These are phyloP conservation scores for Loripinus fragilis DNA, from an alignment of 2,888 invertebrate species.

Conservation along the genomic window DNA sequence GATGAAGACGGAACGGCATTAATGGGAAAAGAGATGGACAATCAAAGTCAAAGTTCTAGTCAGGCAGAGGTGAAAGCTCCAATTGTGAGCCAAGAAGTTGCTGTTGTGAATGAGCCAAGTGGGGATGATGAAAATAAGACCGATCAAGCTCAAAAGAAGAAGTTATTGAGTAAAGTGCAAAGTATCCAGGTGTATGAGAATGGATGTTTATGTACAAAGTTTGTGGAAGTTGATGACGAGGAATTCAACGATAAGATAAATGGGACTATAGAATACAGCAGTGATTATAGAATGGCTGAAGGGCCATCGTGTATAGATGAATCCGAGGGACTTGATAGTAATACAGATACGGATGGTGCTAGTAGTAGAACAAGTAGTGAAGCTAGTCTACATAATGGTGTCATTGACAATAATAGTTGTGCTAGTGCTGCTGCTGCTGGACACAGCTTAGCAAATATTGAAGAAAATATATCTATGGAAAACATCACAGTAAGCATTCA, in stretches of 20 bases:
- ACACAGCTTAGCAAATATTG: background rate
- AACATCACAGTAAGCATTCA: background rate
- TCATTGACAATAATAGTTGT: background rate
- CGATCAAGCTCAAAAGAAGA: constrained; percentile 29
- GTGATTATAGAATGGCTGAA: constrained; percentile 67
- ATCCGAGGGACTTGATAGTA: background rate
- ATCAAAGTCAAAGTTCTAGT: constrained; percentile 17
- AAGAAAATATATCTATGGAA: background rate
- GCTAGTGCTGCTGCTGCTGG: background rate
- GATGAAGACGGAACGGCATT: constrained; percentile 36
- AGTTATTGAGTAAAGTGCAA: constrained; percentile 45
- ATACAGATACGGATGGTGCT: background rate
- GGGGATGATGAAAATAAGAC: constrained; percentile 32
- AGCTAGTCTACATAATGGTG: background rate
- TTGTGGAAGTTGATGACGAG: constrained; percentile 64
- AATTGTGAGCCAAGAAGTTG: constrained; percentile 40
- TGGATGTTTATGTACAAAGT: constrained; percentile 59
- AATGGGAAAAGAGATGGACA: constrained; percentile 25
- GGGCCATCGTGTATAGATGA: constrained; percentile 1
- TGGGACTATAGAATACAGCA: constrained; percentile 70
- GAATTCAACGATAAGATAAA: constrained; percentile 56
- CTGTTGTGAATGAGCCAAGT: constrained; percentile 32
- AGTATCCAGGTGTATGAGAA: constrained; percentile 66
- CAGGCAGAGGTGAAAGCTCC: constrained; percentile 31
- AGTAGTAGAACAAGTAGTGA: constrained; percentile 15